Base-by-base conservation (phyloP, 92 coral and sea anemone species). In the Actinostola sp. region DNA sequence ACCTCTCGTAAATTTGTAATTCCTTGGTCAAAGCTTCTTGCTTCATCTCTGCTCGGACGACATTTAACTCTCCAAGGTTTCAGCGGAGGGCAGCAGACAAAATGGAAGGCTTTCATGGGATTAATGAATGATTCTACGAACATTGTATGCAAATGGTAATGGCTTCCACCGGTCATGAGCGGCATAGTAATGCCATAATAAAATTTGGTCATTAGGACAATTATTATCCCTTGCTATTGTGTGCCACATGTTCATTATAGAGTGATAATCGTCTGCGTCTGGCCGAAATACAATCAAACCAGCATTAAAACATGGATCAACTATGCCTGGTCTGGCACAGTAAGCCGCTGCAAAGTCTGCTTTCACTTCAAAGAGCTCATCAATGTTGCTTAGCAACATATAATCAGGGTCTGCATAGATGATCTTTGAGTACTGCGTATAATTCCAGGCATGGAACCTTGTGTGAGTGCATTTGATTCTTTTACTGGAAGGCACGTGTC, bases 401-500 rank as follows among this genome's bases (percentile, higher is more conserved):
- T 66, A 73, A 61, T 91, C 97, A 0, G 92, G 71, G 43, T 91
- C 97, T 24, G 76, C 76, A 54, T 91, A 88, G 33, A 87, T 74
- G 21, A 91, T 91, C 78, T 91, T 87, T 26, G 79, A 67, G 72
- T 69, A 91, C 52, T 88, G 81, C 8, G 89, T 77, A 38, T 66
- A 81, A 42, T 66, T 91, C 92, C 92, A 91, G 2, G 97, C 97
- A 19, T 84, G 86, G 44, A 83, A 91, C 24, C 97, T 78, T 11
- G 97, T 87, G 73, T 91, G 90, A 13, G 97, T 91, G 8, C 97
- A 93, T 29, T 49, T 72, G 23, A 91, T 88, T 35, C 93, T 80
- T 41, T 56, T 29, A 19, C 83, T 57, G 0, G 15, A 42, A 38
- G 77, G 76, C 34, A 3, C 61, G 14, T 70, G 72, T 27, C 86